These are phyloP conservation scores for Cryptoblepharus egeriae DNA, from an alignment of 2,797 vertebrate species.

Conservation along the genomic window DNA sequence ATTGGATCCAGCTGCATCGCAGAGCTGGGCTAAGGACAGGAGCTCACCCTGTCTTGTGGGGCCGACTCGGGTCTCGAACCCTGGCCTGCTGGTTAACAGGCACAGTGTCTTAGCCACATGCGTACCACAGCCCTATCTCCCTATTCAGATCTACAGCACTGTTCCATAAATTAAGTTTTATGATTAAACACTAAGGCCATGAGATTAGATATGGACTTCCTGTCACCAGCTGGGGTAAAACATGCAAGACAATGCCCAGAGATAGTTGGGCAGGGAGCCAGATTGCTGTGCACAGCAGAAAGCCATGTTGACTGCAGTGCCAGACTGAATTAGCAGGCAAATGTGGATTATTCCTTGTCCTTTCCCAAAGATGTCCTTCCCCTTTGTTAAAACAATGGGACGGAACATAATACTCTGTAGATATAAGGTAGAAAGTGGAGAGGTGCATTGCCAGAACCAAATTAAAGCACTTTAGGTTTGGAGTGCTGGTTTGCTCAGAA, in stretches of 20 bases:
- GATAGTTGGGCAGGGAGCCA: slow-evolving; percentile 20
- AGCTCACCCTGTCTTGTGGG: too few species aligned
- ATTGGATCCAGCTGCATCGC: too few species aligned
- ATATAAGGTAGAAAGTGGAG: background rate
- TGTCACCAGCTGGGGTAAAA: slow-evolving; percentile 24
- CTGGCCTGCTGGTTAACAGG: too few species aligned
- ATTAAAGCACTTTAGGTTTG: background rate
- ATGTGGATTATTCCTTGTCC: slow-evolving; percentile 2
- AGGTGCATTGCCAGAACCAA: background rate
- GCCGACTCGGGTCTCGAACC: too few species aligned
- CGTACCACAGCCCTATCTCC: too few species aligned
- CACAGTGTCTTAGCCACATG: too few species aligned
- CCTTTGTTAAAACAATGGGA: background rate
- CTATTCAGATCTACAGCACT: too few species aligned
- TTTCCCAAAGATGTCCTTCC: background rate
- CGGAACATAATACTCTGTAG: background rate
- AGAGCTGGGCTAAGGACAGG: too few species aligned
- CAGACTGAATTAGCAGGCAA: background rate
- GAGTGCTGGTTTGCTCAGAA: background rate
- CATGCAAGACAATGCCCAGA: slow-evolving; percentile 16
- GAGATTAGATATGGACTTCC: slow-evolving; percentile 37
- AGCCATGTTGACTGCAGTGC: background rate
- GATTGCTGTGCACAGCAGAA: slow-evolving; percentile 30
- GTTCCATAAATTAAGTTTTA: slow-evolving; percentile 16
- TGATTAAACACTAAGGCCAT: slow-evolving; percentile 27